Conservation (phyloP, 2,888 invertebrate genomes). For the Hydrotaea cyrtoneurina region DNA sequence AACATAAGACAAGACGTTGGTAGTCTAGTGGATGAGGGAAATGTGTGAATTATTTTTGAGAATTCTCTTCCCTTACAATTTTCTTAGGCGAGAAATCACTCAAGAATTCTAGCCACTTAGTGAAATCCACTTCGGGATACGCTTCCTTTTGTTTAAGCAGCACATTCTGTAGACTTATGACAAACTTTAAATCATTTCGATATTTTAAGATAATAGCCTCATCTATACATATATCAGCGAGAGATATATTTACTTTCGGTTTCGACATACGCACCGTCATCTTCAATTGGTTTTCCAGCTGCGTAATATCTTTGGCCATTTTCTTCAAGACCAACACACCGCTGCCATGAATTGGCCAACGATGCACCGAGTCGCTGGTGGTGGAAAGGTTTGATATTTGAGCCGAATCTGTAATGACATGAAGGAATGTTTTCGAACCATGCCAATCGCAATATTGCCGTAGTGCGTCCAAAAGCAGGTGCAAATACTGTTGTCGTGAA, state of each 20-base stretch:
- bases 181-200: slow-evolving; percentile 72
- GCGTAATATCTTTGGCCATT: slow-evolving; percentile 69
- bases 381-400: slow-evolving; percentile 68
- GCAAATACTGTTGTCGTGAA: slow-evolving; percentile 75
- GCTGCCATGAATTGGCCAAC: slow-evolving; percentile 62
- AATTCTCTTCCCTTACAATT: slow-evolving; percentile 4
- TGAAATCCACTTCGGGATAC: slow-evolving; percentile 69
- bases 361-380: slow-evolving; percentile 67
- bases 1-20: neutral
- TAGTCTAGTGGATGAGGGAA: neutral
- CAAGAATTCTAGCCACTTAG: slow-evolving; percentile 68
- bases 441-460: slow-evolving; percentile 75
- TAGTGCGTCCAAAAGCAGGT: slow-evolving; percentile 73
- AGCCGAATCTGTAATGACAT: slow-evolving; percentile 69
- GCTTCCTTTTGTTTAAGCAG: slow-evolving; percentile 67
- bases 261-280: slow-evolving; percentile 70
- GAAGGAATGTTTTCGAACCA: slow-evolving; percentile 72
- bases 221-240: slow-evolving; percentile 72
- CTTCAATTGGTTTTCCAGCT: slow-evolving; percentile 70
- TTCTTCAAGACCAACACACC: slow-evolving; percentile 68
- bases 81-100: slow-evolving; percentile 61
- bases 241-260: slow-evolving; percentile 73
- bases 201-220: slow-evolving; percentile 69
- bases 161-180: slow-evolving; percentile 69
- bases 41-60: neutral